Evolutionary conservation across 2,888 invertebrate genomes (phyloP), one percentile per base, ranked within the genome.

Genomic region (Thereva nobilitata): DNA sequence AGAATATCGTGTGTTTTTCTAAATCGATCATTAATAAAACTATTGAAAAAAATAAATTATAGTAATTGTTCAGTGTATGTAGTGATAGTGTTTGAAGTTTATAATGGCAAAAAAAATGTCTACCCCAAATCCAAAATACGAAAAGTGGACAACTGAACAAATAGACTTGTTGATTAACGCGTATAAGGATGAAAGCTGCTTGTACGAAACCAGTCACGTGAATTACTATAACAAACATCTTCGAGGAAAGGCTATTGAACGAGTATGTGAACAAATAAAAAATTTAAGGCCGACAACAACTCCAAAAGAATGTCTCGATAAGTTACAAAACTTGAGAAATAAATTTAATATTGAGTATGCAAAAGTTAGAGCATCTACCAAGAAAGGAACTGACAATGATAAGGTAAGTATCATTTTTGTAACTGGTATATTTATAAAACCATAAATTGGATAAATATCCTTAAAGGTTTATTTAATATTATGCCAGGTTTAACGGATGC

Each of bases 201-300:
- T 47, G 5, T 47, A 47, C 12, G 47, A n/a, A 47, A 7, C 47
- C 5, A 8, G 4, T 47, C 12, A 5, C n/a, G 7, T 12, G 8
- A 47, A 7, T 7, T 47, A 47, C 12, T 12, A 47, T 47, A 47
- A 47, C 9, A 47, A 47, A 8, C 6, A 47, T 47, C 47, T 47
- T 47, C 47, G 47, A 10, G 9, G 9, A 47, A 12, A 47, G 5
- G 47, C 47, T 23, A 23, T 23, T 23, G 23, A 23, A 23, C 23
- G 23, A 23, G 23, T 23, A 2, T 23, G 6, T 47, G 5, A 50
- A 3, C 12, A 50, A 50, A 34, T 50, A 3, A 9, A 23, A 12
- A 50, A 4, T 9, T 50, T 50, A 50, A 50, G 50, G 50, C 50
- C 50, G 34, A 23, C 50, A 50, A 50, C 50, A 50, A 50, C 50